phyloP scores from a whole-genome alignment of 1,140 invertebrate species.

The Asbolus verrucosus region DNA sequence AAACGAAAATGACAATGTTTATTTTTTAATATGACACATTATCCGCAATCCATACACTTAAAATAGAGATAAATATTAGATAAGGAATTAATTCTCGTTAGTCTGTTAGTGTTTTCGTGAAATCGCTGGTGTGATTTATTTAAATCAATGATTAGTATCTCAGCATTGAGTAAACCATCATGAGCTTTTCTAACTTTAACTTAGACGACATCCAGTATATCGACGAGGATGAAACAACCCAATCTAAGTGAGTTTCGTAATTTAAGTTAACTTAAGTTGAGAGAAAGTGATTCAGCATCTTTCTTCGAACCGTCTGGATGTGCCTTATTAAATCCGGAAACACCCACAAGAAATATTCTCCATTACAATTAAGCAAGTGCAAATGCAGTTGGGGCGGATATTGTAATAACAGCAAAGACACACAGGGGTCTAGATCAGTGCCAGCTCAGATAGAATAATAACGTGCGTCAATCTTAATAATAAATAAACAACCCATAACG shows the following conservation, averaged over 20 bases:
- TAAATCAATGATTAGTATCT: slow-evolving; percentile 29
- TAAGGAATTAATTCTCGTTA: slow-evolving; percentile 42
- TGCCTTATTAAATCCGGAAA: slow-evolving; percentile 28
- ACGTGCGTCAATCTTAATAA: slow-evolving; percentile 21
- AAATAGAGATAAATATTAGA: slow-evolving; percentile 43
- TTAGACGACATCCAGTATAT: slow-evolving; percentile 30
- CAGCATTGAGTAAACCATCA: background rate
- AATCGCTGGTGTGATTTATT: slow-evolving; percentile 35
- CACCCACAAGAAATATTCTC: slow-evolving; percentile 17
- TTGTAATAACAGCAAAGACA: slow-evolving; percentile 25
- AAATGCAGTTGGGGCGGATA: slow-evolving; percentile 30
- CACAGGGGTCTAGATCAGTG: slow-evolving; percentile 30
- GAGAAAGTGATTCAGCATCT: background rate
- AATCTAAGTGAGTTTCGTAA: background rate
- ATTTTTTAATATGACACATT: slow-evolving; percentile 36
- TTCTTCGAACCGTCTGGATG: background rate
- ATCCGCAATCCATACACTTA: slow-evolving; percentile 34
- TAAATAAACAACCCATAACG: too few species aligned
- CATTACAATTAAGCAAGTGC: background rate
- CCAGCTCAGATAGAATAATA: slow-evolving; percentile 24
- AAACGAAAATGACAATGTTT: background rate
- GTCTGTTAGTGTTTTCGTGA: slow-evolving; percentile 26
- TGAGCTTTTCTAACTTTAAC: slow-evolving; percentile 30
- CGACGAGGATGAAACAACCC: slow-evolving; percentile 18
- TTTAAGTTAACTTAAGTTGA: background rate